Percentiles rank a stretch among this genome's conserved stretches.
Evolutionary conservation across 2,797 vertebrate species (phyloP).

Genomic region (Gambelia wislizenii): DNA sequence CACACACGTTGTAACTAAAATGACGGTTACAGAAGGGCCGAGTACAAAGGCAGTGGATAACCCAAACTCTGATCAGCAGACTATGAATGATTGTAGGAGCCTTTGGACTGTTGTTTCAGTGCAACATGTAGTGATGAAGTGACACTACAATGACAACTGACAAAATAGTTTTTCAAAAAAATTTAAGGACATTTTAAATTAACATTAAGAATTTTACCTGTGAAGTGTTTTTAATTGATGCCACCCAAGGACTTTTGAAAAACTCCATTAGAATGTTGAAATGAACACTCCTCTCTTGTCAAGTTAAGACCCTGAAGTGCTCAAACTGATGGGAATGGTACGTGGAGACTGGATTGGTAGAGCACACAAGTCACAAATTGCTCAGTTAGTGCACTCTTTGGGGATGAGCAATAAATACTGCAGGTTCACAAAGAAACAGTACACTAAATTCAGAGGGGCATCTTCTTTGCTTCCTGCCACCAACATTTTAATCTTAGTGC

Average conservation of each 20-base stretch:
- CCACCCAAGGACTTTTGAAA: slow-evolving; percentile 1
- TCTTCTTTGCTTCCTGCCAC: not conserved
- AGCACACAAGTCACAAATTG: slow-evolving; percentile 2
- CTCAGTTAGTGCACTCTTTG: slow-evolving; percentile 11
- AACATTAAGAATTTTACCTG: slow-evolving; percentile 11
- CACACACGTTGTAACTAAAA: not conserved
- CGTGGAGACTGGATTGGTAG: not conserved
- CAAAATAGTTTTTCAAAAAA: slow-evolving; percentile 23
- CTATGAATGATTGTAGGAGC: not conserved
- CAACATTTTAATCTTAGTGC: not conserved
- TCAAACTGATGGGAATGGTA: slow-evolving; percentile 2
- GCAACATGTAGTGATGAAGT: not conserved
- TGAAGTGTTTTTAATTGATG: slow-evolving; percentile 27
- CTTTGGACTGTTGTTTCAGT: slow-evolving; percentile 1
- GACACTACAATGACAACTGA: slow-evolving; percentile 5
- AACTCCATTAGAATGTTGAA: not conserved
- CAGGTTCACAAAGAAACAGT: not conserved
- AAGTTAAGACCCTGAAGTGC: slow-evolving; percentile 10
- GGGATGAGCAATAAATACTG: not conserved
- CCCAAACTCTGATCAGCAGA: not conserved
- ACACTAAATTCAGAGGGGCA: not conserved
- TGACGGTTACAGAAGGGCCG: slow-evolving; percentile 1
- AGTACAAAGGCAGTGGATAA: slow-evolving; percentile 2
- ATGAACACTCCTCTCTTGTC: not conserved
- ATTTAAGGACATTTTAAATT: slow-evolving; percentile 28